Percentiles rank a stretch among this genome's conserved stretches.
Conservation (phyloP, 2,113 vertebrate genomes). For the Hemicordylus capensis region DNA sequence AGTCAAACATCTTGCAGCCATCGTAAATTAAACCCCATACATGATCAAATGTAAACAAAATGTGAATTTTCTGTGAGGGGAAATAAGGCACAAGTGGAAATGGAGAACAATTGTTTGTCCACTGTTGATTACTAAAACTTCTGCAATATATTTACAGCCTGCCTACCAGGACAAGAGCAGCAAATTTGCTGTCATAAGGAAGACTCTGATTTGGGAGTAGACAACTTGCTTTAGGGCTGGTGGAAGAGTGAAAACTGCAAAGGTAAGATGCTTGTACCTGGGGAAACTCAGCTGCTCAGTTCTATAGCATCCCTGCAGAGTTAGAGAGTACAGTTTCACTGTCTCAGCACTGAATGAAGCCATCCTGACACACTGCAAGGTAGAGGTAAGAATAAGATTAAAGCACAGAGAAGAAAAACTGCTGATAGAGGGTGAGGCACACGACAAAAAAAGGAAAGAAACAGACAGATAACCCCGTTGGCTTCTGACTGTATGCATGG, state of each 20-base stretch:
- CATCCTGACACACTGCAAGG: constrained; percentile 9
- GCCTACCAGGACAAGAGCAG: constrained; percentile 24
- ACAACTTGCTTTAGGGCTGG: constrained; percentile 51
- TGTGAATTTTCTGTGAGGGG: neutral
- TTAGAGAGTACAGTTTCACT: constrained; percentile 25
- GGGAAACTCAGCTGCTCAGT: constrained; percentile 31
- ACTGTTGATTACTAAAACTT: neutral
- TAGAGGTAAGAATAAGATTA: constrained; percentile 57
- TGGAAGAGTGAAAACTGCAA: constrained; percentile 43
- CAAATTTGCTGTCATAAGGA: constrained; percentile 14
- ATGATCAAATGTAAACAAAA: neutral
- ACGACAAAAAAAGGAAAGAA: constrained; percentile 28
- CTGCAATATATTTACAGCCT: neutral
- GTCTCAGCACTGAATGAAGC: constrained; percentile 38
- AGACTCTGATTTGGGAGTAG: constrained; percentile 48
- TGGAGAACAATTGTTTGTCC: neutral
- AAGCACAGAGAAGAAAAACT: constrained; percentile 46
- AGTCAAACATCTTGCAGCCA: neutral
- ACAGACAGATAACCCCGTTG: constrained; percentile 47
- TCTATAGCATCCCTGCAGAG: constrained; percentile 48
- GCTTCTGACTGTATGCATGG: constrained; percentile 46
- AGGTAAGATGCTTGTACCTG: constrained; percentile 43
- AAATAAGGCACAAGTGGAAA: neutral
- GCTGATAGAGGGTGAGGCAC: constrained; percentile 46
- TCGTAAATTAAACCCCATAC: neutral